Evolutionary conservation across 2,113 vertebrate genomes (phyloP), one percentile per base, ranked within the genome.

Genomic region (Coptodon rendalli): DNA sequence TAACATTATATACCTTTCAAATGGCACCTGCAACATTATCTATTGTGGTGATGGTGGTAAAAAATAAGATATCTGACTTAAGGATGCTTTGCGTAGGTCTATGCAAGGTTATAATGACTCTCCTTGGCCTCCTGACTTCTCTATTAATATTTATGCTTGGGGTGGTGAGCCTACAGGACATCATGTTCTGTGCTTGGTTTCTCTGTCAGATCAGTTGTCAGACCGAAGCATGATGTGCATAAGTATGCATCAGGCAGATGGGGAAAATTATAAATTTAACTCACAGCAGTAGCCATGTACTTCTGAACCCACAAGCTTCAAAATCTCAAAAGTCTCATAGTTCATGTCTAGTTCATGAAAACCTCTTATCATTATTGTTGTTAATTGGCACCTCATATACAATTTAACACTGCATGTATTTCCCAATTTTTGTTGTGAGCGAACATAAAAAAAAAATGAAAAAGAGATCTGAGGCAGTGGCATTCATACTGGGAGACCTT

Each of bases 201-300:
- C 80, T 93, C 90, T 92, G 94, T 95, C 94, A 93, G 92, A 94
- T 91, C 87, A 90, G 80, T 92, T 93, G 91, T 94, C 91, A 92
- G 89, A 83, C 79, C 87, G 90, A 87, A 87, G 87, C 90, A 91
- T 92, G 91, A 93, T 91, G 87, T 80, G 89, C 90, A 88, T 91
- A 91, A 94, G 91, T 93, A 93, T 92, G 90, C 91, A 91, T 87
- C 83, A 79, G 86, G 84, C 89, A 92, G 92, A 90, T 87, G 88
- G 91, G 66, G 86, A 45, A 89, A 89, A 93, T 93, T 71, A 87
- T 90, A 89, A 85, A 93, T 94, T 89, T 87, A 84, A 81, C 84
- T 90, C 48, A 22, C 80, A 78, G 86, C 83, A 79, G 66, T 76
- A 89, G 86, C 79, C 54, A 27, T 86, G 82, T 38, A 90, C 89